These are phyloP conservation scores for Ciona savignyi DNA, from an alignment of 23 tunicate genomes.

Conservation along the genomic window DNA sequence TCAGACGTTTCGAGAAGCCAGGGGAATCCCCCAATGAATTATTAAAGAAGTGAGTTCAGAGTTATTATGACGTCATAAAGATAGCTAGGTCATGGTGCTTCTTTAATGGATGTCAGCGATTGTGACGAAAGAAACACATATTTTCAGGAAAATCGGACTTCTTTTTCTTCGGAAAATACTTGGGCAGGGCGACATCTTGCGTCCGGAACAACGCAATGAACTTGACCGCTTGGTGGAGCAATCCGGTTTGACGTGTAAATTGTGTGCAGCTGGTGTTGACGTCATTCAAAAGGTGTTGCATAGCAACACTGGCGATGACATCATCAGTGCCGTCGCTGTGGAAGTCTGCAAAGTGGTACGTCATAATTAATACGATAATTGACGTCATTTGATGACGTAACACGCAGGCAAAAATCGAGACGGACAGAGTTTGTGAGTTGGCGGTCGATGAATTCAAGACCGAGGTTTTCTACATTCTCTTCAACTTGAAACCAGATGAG, in stretches of 20 bases:
- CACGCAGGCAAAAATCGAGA: constrained; percentile 33
- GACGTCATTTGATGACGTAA: neutral
- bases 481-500: constrained; percentile 56
- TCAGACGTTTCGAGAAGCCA: no score
- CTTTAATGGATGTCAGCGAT: no score
- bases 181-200: constrained; percentile 74
- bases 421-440: constrained; percentile 50
- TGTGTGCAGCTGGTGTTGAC: constrained; percentile 38
- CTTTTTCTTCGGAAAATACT: constrained; percentile 41
- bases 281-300: constrained; percentile 25
- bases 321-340: constrained; percentile 31
- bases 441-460: constrained; percentile 56
- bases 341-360: constrained; percentile 53
- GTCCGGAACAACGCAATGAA: neutral
- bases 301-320: constrained; percentile 18
- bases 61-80: no score
- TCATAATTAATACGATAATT: neutral
- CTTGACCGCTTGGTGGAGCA: constrained; percentile 34
- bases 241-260: constrained; percentile 35
- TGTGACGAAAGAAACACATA: no score
- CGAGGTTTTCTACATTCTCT: constrained; percentile 47
- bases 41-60: no score
- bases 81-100: no score
- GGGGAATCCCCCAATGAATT: no score
- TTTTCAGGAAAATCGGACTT: constrained; percentile 36